These are phyloP conservation scores for Metopolophium dirhodum DNA, from an alignment of 1,140 invertebrate species.

Conservation along the genomic window DNA sequence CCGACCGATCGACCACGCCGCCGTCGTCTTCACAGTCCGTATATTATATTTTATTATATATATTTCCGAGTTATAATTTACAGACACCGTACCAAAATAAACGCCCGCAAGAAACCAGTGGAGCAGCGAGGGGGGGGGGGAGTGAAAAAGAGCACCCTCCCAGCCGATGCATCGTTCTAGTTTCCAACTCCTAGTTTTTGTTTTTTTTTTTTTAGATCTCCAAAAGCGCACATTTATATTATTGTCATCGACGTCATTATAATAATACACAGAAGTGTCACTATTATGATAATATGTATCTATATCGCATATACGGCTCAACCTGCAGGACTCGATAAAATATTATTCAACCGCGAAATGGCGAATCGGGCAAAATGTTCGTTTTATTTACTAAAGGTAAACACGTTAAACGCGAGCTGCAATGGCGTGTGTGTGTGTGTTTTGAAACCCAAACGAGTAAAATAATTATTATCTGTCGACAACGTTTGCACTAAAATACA, in stretches of 20 bases:
- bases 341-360: background rate
- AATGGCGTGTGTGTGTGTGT: background rate
- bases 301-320: background rate
- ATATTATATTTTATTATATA: background rate
- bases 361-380: background rate
- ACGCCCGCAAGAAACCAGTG: background rate
- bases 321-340: background rate
- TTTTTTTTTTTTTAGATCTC: background rate
- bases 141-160: background rate
- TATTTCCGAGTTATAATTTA: background rate
- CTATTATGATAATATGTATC: no score
- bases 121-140: background rate
- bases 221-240: background rate
- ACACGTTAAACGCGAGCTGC: background rate
- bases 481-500: background rate
- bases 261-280: background rate
- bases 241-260: background rate
- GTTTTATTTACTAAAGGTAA: background rate
- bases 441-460: background rate
- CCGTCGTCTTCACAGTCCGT: background rate
- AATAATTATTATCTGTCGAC: conserved; percentile 12
- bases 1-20: background rate
- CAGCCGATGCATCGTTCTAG: background rate
- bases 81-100: background rate
- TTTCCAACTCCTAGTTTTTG: background rate